phyloP scores from a whole-genome alignment of 53 echinoderm and acorn worm genomes.

The Holothuria leucospilota region DNA sequence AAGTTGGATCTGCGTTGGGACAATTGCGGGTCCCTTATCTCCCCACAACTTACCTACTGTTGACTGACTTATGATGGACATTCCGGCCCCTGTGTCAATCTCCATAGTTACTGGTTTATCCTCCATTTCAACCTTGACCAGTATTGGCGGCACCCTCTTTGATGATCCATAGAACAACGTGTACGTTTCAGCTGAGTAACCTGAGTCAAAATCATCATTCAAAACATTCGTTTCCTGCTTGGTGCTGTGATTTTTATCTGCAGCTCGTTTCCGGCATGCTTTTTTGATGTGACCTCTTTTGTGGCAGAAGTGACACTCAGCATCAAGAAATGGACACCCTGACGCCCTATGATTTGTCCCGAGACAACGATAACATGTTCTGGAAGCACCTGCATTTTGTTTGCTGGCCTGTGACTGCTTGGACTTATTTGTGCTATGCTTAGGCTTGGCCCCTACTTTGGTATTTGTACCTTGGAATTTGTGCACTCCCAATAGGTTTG shows the following conservation, averaged over 20 bases:
- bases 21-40: not conserved
- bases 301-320: constrained; percentile 50
- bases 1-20: not conserved
- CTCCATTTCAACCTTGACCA: not conserved
- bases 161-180: not conserved
- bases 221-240: not conserved
- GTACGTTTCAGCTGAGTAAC: not conserved
- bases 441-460: not conserved
- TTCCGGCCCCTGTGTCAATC: constrained; percentile 56
- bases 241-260: too few relatives aligned
- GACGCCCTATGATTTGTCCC: constrained; percentile 44
- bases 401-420: too few relatives aligned
- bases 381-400: too few relatives aligned
- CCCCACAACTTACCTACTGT: constrained; percentile 5
- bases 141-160: not conserved
- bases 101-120: not conserved
- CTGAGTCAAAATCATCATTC: not conserved
- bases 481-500: not conserved
- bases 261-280: not conserved
- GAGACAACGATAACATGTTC: constrained; percentile 49
- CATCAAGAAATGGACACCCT: constrained; percentile 50
- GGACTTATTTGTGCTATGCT: too few relatives aligned
- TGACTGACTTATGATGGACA: constrained; percentile 29
- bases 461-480: constrained; percentile 13
- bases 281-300: constrained; percentile 56